Base-by-base conservation (phyloP, 2,797 vertebrate genomes). In the Lacerta agilis region DNA sequence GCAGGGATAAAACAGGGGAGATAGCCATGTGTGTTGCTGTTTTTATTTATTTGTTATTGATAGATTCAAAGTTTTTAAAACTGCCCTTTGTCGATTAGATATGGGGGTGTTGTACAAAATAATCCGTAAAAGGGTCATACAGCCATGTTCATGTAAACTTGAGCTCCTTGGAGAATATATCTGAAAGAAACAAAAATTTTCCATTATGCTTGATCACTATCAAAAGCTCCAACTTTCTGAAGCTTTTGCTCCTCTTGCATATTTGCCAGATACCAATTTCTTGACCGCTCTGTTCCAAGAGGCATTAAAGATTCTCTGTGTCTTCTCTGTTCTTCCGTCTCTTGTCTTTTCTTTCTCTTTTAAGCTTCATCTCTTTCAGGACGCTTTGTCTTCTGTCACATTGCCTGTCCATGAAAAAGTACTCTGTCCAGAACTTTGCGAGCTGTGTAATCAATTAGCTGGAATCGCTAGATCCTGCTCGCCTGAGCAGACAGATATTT, bases 371-470 rank as follows among this genome's bases (percentile, higher is more conserved):
- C 43, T 83, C 86, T 83, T 87, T 87, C 72, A 69, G 15, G 38
- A 72, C 23, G 17, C 43, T 87, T 77, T 83, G 80, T 82, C 61
- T 67, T 67, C 41, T 76, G 41, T 77, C 58, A 49, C 71, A 41
- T 38, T 76, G 79, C 41, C 79, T 82, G 41, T 29, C 86, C n/a
- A 67, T 82, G 79, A 75, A 87, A 87, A 76, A 82, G 72, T 64
- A 23, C 38, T 45, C 38, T n/a, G 58, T n/a, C 58, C 29, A 61
- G 71, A 61, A 83, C 43, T 80, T 67, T 69, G 25, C 38, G 45
- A 83, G 80, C 86, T 88, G 82, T 83, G 82, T 84, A 85, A 82
- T 86, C 78, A 73, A 75, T 89, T 85, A 85, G 79, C 55, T 76
- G 73, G 55, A 80, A 84, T 88, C 64, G 49, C 67, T 66, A 82